Evolutionary conservation across 2,888 invertebrate species (phyloP), one percentile per base, ranked within the genome.

Genomic region (Agonopterix heracliana): DNA sequence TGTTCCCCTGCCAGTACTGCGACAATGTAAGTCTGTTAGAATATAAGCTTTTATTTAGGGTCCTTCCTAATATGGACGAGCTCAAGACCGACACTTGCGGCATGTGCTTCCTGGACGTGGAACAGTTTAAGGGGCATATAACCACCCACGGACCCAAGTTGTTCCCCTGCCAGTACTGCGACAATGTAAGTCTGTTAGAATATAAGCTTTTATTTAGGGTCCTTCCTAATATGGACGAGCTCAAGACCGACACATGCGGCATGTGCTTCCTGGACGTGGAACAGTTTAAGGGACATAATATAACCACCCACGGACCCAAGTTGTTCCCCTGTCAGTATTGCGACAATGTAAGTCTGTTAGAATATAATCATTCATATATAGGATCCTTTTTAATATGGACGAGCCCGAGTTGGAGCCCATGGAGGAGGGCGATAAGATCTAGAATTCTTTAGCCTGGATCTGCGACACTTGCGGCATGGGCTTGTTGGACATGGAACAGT

Each of bases 391-490:
- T 26, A 26, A 26, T 5, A 34, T 44, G 1, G 53, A 50, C 5
- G 50, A 49, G 35, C 14, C 57, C 0, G 57, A 53, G 3, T 14
- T 63, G 7, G 67, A 68, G 1, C 48, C 54, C 0, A 65, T 65
- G 7, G 35, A 63, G 0, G 64, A 69, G 3, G 47, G 45, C 35
- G 63, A 51, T 1, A 60, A 61, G 2, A 47, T 48, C 3, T 50
- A 53, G 44, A 52, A 51, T 3, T 65, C 72, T 34, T 64, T 64
- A 4, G 71, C 64, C 2, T 66, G 74, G 59, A 74, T 87, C 38
- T 87, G 87, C 53, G 87, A 86, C 57, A 67, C 78, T 0, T 87
- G 87, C 54, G 87, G 87, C 3, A 66, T 76, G 12, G 71, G 72
- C 0, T 74, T 78, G 51, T 54, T 61, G 0, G 71, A 74, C 48